Conservation (phyloP, 1,140 invertebrate species). For the Oncopeltus fasciatus region DNA sequence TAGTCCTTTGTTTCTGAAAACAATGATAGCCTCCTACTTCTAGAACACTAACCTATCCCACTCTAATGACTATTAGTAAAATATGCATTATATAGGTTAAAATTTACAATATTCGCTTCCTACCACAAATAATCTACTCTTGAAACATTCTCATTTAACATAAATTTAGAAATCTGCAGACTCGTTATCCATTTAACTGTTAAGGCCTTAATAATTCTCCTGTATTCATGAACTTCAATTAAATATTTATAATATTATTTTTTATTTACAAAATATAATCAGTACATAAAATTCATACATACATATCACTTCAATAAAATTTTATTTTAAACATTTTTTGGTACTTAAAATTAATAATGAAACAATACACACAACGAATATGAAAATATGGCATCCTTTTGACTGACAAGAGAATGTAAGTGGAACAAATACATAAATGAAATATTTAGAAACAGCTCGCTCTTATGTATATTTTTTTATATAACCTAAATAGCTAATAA, state of each 20-base stretch:
- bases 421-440: neutral
- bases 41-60: constrained; percentile 3
- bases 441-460: neutral
- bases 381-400: neutral
- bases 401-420: neutral
- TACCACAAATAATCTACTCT: neutral
- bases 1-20: neutral
- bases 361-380: neutral
- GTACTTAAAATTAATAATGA: neutral
- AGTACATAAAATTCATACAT: neutral
- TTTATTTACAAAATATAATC: neutral
- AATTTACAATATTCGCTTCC: neutral
- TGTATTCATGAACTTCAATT: constrained; percentile 1
- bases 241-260: neutral
- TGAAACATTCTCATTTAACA: neutral
- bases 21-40: neutral
- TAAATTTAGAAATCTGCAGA: constrained; percentile 2
- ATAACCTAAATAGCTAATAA: neutral
- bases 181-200: neutral
- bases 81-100: neutral
- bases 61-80: constrained; percentile 5
- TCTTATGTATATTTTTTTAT: too few relatives aligned
- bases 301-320: neutral
- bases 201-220: neutral
- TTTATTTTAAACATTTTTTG: neutral